These are phyloP conservation scores for Notolepis coatsorum DNA, from an alignment of 2,797 vertebrate genomes.

Conservation along the genomic window DNA sequence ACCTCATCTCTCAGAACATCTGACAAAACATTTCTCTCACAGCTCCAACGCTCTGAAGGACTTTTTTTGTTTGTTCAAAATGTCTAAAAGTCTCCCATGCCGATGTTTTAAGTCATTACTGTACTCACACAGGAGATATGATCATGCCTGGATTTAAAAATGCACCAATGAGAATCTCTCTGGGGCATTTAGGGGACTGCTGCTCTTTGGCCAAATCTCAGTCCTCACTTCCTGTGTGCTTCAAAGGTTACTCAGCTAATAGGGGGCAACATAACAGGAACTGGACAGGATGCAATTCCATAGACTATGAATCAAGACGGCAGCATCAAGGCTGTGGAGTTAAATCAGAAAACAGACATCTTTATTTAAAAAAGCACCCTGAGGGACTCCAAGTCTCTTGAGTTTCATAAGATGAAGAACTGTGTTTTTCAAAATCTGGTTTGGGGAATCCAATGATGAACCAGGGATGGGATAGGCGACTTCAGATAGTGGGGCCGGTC, in stretches of 20 bases:
- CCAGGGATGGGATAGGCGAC: too few relatives aligned
- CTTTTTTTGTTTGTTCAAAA: too few relatives aligned
- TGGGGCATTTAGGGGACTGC: background rate
- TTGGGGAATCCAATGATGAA: background rate
- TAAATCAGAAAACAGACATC: slow-evolving; percentile 29
- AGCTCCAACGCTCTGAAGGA: slow-evolving; percentile 33
- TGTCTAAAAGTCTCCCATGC: background rate
- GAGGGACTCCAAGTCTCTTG: background rate
- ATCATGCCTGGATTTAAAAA: background rate
- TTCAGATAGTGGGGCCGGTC: too few relatives aligned
- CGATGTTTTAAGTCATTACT: slow-evolving; percentile 12
- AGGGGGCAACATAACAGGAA: slow-evolving; percentile 7
- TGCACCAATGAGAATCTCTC: background rate
- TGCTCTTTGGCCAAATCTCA: background rate
- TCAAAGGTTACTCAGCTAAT: background rate
- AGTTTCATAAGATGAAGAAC: slow-evolving; percentile 7
- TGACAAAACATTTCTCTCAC: slow-evolving; percentile 75
- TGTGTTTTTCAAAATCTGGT: slow-evolving; percentile 12
- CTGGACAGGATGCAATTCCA: slow-evolving; percentile 13
- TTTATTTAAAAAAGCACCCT: slow-evolving; percentile 22
- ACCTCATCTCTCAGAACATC: slow-evolving; percentile 69
- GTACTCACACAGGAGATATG: slow-evolving; percentile 11
- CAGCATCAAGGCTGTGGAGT: slow-evolving; percentile 11
- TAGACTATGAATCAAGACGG: slow-evolving; percentile 30
- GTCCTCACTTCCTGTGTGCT: background rate